Conservation (phyloP, 2,888 invertebrate species). For the Drosophila kokeensis region DNA sequence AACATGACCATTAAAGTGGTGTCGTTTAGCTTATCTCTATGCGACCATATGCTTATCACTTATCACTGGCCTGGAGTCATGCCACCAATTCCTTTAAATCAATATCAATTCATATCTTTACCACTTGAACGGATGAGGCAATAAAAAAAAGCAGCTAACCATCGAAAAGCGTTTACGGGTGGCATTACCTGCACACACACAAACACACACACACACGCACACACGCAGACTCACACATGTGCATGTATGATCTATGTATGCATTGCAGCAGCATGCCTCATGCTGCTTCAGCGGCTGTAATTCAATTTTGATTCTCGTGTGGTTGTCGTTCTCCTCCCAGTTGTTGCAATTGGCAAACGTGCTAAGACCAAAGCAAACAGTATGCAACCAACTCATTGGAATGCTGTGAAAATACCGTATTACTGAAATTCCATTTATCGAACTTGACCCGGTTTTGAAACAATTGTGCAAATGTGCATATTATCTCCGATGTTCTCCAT, state of each 20-base stretch:
- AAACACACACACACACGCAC: neutral
- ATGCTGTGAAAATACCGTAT: constrained; percentile 20
- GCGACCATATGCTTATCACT: constrained; percentile 27
- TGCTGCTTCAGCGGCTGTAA: neutral
- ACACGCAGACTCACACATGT: no score
- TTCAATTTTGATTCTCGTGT: constrained; percentile 10
- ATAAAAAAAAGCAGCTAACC: neutral
- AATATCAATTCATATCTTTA: constrained; percentile 18
- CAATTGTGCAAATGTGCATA: neutral
- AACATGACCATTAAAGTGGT: neutral
- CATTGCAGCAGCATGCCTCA: neutral
- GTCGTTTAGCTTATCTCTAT: neutral
- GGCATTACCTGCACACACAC: neutral
- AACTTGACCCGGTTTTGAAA: neutral
- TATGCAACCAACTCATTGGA: neutral
- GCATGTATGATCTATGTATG: neutral
- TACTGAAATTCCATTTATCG: constrained; percentile 17
- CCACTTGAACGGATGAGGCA: neutral
- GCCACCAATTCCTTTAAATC: constrained; percentile 6
- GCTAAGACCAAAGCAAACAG: constrained; percentile 8
- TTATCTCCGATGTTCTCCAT: constrained; percentile 1
- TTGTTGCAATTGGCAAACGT: neutral
- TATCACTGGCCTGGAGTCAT: constrained; percentile 3
- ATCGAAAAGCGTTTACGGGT: neutral
- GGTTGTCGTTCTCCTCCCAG: neutral